phyloP scores from a whole-genome alignment of 2,113 vertebrate species.

The Hypanus sabinus region DNA sequence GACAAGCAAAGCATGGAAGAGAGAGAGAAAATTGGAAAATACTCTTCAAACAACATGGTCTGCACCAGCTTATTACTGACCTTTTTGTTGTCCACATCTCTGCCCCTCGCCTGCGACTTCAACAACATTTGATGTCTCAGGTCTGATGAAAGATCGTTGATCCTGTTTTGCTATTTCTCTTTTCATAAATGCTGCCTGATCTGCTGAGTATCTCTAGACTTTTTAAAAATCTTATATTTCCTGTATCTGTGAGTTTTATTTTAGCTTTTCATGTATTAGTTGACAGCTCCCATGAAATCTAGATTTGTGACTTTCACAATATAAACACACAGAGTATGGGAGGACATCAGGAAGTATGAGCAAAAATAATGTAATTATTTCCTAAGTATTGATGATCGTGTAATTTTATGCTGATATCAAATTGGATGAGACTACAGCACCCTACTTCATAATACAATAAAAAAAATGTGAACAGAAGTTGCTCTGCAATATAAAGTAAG shows the following conservation, averaged over 20 bases:
- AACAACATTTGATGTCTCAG: too few species aligned
- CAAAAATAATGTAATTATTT: neutral
- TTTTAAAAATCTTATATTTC: too few species aligned
- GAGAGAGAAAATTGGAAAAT: neutral
- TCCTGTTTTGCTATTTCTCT: too few species aligned
- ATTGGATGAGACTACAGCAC: neutral
- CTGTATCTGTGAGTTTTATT: too few species aligned
- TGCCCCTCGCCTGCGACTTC: too few species aligned
- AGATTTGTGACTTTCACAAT: neutral
- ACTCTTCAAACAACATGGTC: too few species aligned
- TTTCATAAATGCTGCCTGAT: too few species aligned
- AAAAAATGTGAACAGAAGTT: neutral
- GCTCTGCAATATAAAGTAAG: neutral
- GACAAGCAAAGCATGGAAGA: neutral
- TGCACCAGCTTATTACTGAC: too few species aligned
- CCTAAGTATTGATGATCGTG: neutral
- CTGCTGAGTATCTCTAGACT: too few species aligned
- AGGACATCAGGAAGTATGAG: neutral
- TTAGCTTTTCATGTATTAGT: neutral
- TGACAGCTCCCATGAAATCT: neutral
- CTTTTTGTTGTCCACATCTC: too few species aligned
- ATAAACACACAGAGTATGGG: neutral
- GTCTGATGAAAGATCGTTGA: too few species aligned
- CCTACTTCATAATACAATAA: neutral
- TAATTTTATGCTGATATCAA: neutral